Evolutionary conservation across 2,888 invertebrate genomes (phyloP).

Genomic region (Cantharis lateralis): DNA sequence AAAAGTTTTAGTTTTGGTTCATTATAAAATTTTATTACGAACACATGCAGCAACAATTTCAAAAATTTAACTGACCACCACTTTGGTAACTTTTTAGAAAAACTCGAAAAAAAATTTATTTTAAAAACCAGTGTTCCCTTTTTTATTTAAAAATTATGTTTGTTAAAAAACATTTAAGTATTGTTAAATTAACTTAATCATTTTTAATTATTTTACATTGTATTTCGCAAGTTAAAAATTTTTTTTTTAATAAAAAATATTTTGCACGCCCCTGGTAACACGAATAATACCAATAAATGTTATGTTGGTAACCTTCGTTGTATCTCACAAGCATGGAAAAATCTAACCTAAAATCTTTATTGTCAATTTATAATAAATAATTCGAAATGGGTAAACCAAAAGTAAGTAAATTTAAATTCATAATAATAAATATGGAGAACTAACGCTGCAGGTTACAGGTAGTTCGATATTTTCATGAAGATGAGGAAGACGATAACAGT

Average conservation of each 20-base stretch:
- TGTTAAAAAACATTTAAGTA: too few species aligned
- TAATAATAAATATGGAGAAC: background rate
- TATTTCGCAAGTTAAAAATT: too few species aligned
- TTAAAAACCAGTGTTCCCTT: too few species aligned
- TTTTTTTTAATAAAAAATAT: too few species aligned
- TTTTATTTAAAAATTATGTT: too few species aligned
- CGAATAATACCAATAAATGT: background rate
- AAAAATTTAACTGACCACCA: too few species aligned
- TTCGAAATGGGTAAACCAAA: background rate
- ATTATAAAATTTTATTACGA: background rate
- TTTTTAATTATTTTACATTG: too few species aligned
- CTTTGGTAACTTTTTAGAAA: too few species aligned
- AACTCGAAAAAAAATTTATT: too few species aligned
- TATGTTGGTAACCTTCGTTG: background rate
- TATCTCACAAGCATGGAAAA: background rate
- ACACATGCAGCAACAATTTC: too few species aligned
- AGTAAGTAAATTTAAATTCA: background rate
- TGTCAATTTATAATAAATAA: background rate
- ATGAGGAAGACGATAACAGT: background rate
- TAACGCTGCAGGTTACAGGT: background rate
- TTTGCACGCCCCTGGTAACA: background rate
- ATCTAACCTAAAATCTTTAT: background rate
- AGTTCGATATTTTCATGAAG: background rate
- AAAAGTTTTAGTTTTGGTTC: background rate
- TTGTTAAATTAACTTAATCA: too few species aligned